Evolutionary conservation across 2,888 invertebrate species (phyloP).

Genomic region (Acanthosepion lycidas): DNA sequence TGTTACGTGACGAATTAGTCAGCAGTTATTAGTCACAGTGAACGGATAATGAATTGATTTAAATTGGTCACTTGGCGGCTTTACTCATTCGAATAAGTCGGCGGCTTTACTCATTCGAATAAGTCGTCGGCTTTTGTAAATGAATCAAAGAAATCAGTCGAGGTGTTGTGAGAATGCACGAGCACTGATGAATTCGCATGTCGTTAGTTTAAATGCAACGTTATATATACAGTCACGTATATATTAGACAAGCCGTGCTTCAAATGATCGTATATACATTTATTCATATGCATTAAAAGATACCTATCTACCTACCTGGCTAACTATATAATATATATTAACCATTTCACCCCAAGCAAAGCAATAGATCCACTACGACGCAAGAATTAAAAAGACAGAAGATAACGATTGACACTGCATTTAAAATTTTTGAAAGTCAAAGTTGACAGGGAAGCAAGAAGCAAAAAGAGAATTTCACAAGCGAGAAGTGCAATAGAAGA

Average conservation of each 20-base stretch:
- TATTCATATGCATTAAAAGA: not conserved
- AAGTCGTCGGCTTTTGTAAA: not conserved
- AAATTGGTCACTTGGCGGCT: slow-evolving; percentile 14
- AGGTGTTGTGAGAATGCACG: too few relatives aligned
- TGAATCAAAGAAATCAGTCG: not conserved
- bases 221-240: not conserved
- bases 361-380: too few relatives aligned
- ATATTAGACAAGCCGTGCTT: not conserved
- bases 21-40: slow-evolving; percentile 4
- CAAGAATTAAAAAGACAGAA: too few relatives aligned
- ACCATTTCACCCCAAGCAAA: too few relatives aligned
- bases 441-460: too few relatives aligned
- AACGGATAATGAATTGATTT: not conserved
- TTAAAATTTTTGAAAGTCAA: too few relatives aligned
- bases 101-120: not conserved
- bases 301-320: not conserved
- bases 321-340: too few relatives aligned
- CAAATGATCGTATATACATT: not conserved
- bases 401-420: too few relatives aligned
- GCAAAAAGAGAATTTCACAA: too few relatives aligned
- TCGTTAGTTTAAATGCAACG: not conserved
- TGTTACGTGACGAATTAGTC: not conserved
- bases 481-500: too few relatives aligned
- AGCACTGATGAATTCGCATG: not conserved
- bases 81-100: not conserved